Base-by-base conservation (phyloP, 2,888 invertebrate genomes). In the Galerucella calmariensis region DNA sequence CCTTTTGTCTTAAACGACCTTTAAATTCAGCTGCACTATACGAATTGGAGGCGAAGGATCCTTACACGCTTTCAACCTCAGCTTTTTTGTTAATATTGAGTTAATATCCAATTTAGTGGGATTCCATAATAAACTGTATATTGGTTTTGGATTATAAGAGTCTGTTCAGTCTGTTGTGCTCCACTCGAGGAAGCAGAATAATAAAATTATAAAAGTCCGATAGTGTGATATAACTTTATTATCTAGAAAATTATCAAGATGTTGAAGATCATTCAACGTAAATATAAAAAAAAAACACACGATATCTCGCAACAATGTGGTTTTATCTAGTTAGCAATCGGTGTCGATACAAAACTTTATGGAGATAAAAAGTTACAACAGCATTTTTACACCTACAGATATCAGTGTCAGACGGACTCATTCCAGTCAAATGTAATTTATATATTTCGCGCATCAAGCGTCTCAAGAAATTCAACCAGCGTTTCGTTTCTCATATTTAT, bases 401-500 rank as follows among this genome's bases (percentile, higher is more conserved):
- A 59, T 27, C 59, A 59, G 24, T 59, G 11, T 24, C 59, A 58
- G 11, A 16, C 12, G 10, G 12, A 20, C 27, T 24, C 20, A 59
- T 59, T 24, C 11, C 27, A 59, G 59, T 59, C 59, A 27, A 20
- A 27, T 20, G 58, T 16, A 58, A 24, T 58, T 58, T 41, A 41
- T 41, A 41, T 58, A 58, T 58, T 58, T 58, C 24, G 58, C 58
- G 59, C 59, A 59, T 59, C 59, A 27, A 51, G 59, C 11, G 24
- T 59, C 24, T 59, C 20, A 59, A 59, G 59, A 59, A 59, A 59
- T 27, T 59, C 27, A 59, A 59, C 20, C 59, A 27, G 24, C 59
- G 27, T 12, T 27, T 59, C 27, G 59, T 59, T 12, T 11, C 27
- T 59, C 14, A 59, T 59, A 59, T 59, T 59, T 59, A 24, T 59